These are phyloP conservation scores for Cantharis lateralis DNA, from an alignment of 2,888 invertebrate species.

Conservation along the genomic window DNA sequence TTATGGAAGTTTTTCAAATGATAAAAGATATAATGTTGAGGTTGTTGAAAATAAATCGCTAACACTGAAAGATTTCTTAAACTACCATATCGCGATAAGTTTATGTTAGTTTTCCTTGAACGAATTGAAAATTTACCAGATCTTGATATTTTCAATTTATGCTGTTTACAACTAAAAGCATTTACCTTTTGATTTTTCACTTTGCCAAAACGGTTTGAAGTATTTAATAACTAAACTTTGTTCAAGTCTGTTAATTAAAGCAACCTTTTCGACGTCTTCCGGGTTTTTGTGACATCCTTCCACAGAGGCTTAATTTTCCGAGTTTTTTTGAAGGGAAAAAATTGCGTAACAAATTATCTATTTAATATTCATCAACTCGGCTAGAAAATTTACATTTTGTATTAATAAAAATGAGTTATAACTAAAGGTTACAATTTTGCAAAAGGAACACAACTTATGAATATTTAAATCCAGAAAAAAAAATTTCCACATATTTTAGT, in stretches of 20 bases:
- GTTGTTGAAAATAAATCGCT: not conserved
- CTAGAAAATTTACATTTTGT: not conserved
- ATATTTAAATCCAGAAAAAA: not conserved
- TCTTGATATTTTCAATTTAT: too few relatives aligned
- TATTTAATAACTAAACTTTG: not conserved
- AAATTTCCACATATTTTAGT: not conserved
- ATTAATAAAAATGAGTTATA: not conserved
- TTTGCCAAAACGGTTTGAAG: too few relatives aligned
- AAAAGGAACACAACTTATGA: not conserved
- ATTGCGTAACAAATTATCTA: not conserved
- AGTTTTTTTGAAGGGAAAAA: not conserved
- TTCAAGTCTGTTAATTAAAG: not conserved
- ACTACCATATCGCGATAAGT: not conserved
- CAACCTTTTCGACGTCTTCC: not conserved
- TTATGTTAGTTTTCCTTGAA: not conserved
- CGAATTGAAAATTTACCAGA: too few relatives aligned
- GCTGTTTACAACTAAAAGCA: too few relatives aligned
- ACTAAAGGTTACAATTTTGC: not conserved
- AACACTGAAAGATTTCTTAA: not conserved
- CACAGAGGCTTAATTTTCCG: not conserved
- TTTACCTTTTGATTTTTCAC: too few relatives aligned
- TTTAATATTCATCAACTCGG: not conserved
- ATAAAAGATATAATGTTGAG: not conserved
- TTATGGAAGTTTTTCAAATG: not conserved
- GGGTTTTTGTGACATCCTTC: not conserved